Conservation (phyloP, 2,113 vertebrate genomes). For the Naja naja region DNA sequence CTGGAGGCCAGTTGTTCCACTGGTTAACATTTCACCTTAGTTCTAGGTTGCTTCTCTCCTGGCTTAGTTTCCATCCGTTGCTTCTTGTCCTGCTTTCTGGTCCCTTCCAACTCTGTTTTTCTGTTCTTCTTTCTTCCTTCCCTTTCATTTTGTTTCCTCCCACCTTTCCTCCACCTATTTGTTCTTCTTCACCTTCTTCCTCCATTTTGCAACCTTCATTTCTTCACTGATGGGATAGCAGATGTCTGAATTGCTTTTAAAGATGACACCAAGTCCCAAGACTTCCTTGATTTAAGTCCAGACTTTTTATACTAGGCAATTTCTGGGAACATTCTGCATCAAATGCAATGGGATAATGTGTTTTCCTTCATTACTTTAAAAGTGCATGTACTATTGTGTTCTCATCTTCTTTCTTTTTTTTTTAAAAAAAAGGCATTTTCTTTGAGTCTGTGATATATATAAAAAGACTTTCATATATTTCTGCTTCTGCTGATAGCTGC, state of each 20-base stretch:
- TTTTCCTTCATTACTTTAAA: not conserved
- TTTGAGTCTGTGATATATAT: not conserved
- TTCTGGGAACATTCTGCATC: not conserved
- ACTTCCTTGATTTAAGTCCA: not conserved
- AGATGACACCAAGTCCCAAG: not conserved
- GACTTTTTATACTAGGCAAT: not conserved
- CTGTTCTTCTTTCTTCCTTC: not conserved
- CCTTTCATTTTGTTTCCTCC: not conserved
- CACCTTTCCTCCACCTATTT: not conserved
- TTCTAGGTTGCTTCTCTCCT: not conserved
- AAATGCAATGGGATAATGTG: not conserved
- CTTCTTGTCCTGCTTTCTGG: not conserved
- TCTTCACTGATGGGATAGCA: too few species aligned
- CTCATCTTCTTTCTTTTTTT: not conserved
- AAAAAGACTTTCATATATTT: not conserved
- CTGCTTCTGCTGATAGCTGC: not conserved
- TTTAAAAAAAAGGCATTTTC: not conserved
- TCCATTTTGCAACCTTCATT: not conserved
- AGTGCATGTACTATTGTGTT: not conserved
- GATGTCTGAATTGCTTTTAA: not conserved
- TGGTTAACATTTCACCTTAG: not conserved
- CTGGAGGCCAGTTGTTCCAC: not conserved
- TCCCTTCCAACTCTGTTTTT: not conserved
- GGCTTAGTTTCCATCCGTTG: not conserved
- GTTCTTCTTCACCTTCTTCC: not conserved